These are phyloP conservation scores for Muscina levida DNA, from an alignment of 2,888 invertebrate species.

Conservation along the genomic window DNA sequence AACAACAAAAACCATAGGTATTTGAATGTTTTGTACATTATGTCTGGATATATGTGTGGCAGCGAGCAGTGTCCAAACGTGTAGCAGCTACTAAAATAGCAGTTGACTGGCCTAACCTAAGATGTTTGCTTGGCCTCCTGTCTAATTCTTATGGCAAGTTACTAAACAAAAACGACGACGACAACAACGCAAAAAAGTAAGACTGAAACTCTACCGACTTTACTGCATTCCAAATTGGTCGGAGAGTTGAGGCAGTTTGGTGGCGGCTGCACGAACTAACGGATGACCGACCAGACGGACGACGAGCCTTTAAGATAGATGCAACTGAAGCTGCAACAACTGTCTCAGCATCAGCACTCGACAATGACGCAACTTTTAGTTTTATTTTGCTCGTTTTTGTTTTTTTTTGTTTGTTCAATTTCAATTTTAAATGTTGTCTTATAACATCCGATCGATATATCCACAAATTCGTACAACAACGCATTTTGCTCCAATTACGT, in stretches of 20 bases:
- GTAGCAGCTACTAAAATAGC: constrained; percentile 33
- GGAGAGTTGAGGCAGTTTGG: constrained; percentile 46
- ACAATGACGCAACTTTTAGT: constrained; percentile 63
- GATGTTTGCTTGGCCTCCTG: constrained; percentile 45
- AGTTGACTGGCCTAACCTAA: constrained; percentile 55
- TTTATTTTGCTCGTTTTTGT: constrained; percentile 40
- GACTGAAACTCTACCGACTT: constrained; percentile 32
- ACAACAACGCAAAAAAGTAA: constrained; percentile 1
- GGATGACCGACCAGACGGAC: constrained; percentile 27
- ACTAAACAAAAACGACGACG: constrained; percentile 27
- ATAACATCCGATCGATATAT: constrained; percentile 63
- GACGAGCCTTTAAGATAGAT: constrained; percentile 54
- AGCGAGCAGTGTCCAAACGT: background rate
- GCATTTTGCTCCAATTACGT: constrained; percentile 69
- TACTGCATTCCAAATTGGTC: constrained; percentile 62
- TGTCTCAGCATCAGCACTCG: constrained; percentile 28
- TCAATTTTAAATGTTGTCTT: constrained; percentile 63
- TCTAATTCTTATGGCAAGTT: constrained; percentile 39
- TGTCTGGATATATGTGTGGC: constrained; percentile 43
- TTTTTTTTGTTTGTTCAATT: constrained; percentile 58
- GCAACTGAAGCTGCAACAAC: constrained; percentile 34
- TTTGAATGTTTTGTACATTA: constrained; percentile 26
- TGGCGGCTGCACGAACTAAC: constrained; percentile 54
- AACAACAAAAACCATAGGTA: constrained; percentile 8
- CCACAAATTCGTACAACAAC: constrained; percentile 57